A percentile compares a stretch with the other conserved stretches of the same genome.
Conservation (phyloP, 2,113 vertebrate species). For the Seriola rivoliana region DNA sequence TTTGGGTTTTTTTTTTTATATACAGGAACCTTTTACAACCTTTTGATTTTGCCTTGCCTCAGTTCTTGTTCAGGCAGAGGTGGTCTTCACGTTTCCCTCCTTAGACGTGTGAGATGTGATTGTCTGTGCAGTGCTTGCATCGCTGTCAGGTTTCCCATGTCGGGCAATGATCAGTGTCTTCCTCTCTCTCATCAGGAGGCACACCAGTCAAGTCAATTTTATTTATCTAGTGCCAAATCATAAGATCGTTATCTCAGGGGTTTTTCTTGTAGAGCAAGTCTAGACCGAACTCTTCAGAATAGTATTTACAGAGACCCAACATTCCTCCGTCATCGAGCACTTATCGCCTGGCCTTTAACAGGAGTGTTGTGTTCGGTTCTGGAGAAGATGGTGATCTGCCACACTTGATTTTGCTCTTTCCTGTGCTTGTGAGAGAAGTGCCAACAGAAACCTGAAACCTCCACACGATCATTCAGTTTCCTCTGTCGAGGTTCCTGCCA, state of each 20-base stretch:
- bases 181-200: not conserved
- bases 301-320: too few relatives aligned
- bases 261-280: too few relatives aligned
- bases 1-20: too few relatives aligned
- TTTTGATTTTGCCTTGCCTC: not conserved
- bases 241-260: not conserved
- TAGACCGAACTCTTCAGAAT: too few relatives aligned
- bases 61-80: not conserved
- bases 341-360: too few relatives aligned
- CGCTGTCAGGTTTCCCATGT: conserved; percentile 15
- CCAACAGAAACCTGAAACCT: conserved; percentile 34
- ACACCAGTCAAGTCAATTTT: not conserved
- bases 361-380: not conserved
- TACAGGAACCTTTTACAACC: not conserved
- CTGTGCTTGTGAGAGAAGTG: conserved; percentile 21
- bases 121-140: conserved; percentile 2
- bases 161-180: not conserved
- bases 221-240: too few relatives aligned
- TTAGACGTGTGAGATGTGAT: conserved; percentile 11
- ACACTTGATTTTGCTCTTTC: conserved; percentile 19
- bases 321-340: too few relatives aligned
- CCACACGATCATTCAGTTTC: conserved; percentile 2
- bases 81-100: not conserved
- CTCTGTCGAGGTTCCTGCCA: conserved; percentile 26
- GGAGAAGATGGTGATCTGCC: conserved; percentile 21